phyloP scores from a whole-genome alignment of 2,113 vertebrate genomes.

The Chascanopsetta lugubris region DNA sequence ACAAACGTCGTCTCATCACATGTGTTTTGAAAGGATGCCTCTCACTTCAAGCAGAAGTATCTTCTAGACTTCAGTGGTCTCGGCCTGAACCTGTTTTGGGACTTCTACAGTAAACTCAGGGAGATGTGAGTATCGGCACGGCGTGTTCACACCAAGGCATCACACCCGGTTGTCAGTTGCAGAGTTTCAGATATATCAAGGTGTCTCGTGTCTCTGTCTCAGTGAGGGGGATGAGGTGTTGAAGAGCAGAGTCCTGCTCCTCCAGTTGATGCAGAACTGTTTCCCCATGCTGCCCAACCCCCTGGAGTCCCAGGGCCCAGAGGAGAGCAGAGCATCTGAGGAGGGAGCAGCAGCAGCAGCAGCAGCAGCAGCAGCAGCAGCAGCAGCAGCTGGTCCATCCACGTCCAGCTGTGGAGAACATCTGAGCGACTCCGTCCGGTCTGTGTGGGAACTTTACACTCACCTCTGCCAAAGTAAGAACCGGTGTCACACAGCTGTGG shows the following conservation, averaged over 20 bases:
- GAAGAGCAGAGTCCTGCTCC: slow-evolving; percentile 87
- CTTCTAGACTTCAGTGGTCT: slow-evolving; percentile 91
- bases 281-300: slow-evolving; percentile 85
- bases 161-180: neutral
- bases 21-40: slow-evolving; percentile 85
- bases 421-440: slow-evolving; percentile 65
- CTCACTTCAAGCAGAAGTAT: slow-evolving; percentile 88
- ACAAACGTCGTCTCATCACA: neutral
- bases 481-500: neutral
- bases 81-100: slow-evolving; percentile 91
- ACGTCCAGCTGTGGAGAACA: slow-evolving; percentile 62
- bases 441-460: slow-evolving; percentile 86
- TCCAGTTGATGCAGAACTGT: slow-evolving; percentile 95
- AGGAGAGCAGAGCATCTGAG: slow-evolving; percentile 30
- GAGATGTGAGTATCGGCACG: slow-evolving; percentile 84
- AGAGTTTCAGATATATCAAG: neutral
- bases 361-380: slow-evolving; percentile 10
- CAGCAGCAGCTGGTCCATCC: slow-evolving; percentile 36
- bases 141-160: rapidly evolving
- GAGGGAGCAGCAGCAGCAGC: slow-evolving; percentile 24
- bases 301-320: slow-evolving; percentile 54
- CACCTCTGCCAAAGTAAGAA: slow-evolving; percentile 90
- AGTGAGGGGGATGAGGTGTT: slow-evolving; percentile 89
- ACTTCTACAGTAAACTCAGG: slow-evolving; percentile 92
- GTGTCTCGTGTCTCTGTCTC: slow-evolving; percentile 30